Conservation (phyloP, 35 echinoderm and acorn worm genomes). For the Apostichopus parvimensis region DNA sequence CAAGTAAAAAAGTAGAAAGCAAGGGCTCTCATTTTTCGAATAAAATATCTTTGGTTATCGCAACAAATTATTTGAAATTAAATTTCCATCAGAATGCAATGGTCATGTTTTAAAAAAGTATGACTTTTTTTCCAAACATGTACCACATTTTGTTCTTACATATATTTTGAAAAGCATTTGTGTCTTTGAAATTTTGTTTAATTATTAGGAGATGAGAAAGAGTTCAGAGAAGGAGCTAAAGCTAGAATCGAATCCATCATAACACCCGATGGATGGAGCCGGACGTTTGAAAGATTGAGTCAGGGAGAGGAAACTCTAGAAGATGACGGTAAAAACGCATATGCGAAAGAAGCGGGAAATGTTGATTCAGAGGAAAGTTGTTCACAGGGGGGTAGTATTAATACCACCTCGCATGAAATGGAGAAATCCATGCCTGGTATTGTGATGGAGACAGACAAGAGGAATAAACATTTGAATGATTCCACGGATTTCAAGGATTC, state of each 20-base stretch:
- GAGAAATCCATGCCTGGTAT: neutral
- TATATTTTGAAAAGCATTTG: neutral
- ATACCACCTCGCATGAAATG: neutral
- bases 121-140: no score
- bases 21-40: no score
- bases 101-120: no score
- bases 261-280: neutral
- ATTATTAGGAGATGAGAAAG: slow-evolving; percentile 69
- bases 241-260: slow-evolving; percentile 47
- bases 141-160: no score
- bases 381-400: neutral
- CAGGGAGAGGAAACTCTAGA: neutral
- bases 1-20: no score
- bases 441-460: neutral
- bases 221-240: slow-evolving; percentile 69
- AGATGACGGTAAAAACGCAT: neutral
- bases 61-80: no score
- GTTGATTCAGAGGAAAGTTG: neutral
- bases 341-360: neutral
- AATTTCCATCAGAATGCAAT: no score
- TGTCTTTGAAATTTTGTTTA: neutral
- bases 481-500: neutral
- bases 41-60: no score
- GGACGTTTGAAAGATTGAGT: neutral
- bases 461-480: neutral